Evolutionary conservation across 1,140 invertebrate species (phyloP), one percentile per base, ranked within the genome.

Genomic region (Xylocopa sonorina): DNA sequence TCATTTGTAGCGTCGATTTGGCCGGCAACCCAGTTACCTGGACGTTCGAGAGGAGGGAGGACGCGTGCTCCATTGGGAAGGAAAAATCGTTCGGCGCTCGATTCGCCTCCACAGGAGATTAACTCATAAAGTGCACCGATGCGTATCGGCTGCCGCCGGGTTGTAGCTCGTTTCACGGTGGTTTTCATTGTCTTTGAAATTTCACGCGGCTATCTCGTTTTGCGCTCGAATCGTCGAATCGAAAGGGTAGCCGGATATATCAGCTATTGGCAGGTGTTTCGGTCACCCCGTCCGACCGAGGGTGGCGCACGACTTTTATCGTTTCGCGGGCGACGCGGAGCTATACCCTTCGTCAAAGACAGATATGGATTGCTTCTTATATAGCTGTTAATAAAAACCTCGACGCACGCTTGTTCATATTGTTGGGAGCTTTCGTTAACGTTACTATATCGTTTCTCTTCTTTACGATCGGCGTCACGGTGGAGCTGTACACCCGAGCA

Each of bases 1-100:
- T 67, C 64, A 67, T 67, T 67, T 51, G 64, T 29, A 67, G 46
- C 64, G 29, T 51, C 46, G 46, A 50, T 67, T 67, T 41, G 43
- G 51, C 3, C 63, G 27, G 63, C 46, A 66, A 66, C 41, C 63
- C 43, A 48, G 63, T 66, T 66, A 66, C 18, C 58, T 21, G 58
- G 32, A n/a, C 34, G 18, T 12, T 21, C n/a, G n/a, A n/a, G n/a
- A n/a, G n/a, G n/a, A n/a, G n/a, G 21, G 53, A 14, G 16, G 32
- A 57, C 29, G 55, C 55, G 55, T 57, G 55, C 27, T 32, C 29
- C 63, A 48, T 18, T 21, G 6, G 27, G 2, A 48, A 66, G 64
- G 64, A 67, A 67, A 67, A 34, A 67, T 51, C 21, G 12, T 12
- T 29, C 48, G 48, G 16, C 0, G 2, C n/a, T n/a, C n/a, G 16